Evolutionary conservation across 1,140 invertebrate species (phyloP).

Genomic region (Caenorhabditis brenneri): DNA sequence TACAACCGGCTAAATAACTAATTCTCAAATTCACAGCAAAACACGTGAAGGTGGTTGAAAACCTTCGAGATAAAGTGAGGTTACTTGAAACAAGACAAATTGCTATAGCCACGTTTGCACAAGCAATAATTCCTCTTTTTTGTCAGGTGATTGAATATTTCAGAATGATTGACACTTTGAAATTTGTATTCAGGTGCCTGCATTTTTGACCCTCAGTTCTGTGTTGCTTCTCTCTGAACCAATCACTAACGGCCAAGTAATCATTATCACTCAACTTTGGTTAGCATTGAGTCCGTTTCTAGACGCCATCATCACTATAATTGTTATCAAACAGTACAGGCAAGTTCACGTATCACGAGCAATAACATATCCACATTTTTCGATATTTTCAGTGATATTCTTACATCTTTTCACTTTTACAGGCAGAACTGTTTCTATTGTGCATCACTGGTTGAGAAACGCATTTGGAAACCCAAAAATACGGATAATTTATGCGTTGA

Average conservation of each 20-base stretch:
- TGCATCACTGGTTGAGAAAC: slow-evolving; percentile 14
- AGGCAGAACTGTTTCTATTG: slow-evolving; percentile 37
- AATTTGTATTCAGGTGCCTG: slow-evolving; percentile 57
- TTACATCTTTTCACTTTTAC: neutral
- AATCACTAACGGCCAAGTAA: slow-evolving; percentile 57
- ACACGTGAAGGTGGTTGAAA: slow-evolving; percentile 63
- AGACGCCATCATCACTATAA: slow-evolving; percentile 61
- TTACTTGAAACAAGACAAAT: slow-evolving; percentile 64
- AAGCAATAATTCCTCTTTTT: slow-evolving; percentile 61
- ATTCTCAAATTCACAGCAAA: slow-evolving; percentile 29
- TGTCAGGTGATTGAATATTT: slow-evolving; percentile 57
- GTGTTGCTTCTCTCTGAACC: slow-evolving; percentile 59
- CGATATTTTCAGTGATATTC: too few species aligned
- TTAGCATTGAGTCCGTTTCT: slow-evolving; percentile 60
- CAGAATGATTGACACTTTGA: neutral
- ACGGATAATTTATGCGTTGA: slow-evolving; percentile 1
- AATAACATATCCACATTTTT: too few species aligned
- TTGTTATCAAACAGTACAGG: slow-evolving; percentile 63
- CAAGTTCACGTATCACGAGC: too few species aligned
- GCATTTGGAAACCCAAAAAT: slow-evolving; percentile 38
- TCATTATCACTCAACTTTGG: slow-evolving; percentile 62
- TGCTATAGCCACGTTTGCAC: slow-evolving; percentile 62
- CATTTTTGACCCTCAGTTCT: slow-evolving; percentile 61
- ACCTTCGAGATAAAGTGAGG: slow-evolving; percentile 59
- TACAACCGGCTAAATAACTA: neutral